Percentiles rank a stretch among this genome's conserved stretches.
These are phyloP conservation scores for Oasisia sp. DNA, from an alignment of 2,888 invertebrate genomes.

Conservation along the genomic window DNA sequence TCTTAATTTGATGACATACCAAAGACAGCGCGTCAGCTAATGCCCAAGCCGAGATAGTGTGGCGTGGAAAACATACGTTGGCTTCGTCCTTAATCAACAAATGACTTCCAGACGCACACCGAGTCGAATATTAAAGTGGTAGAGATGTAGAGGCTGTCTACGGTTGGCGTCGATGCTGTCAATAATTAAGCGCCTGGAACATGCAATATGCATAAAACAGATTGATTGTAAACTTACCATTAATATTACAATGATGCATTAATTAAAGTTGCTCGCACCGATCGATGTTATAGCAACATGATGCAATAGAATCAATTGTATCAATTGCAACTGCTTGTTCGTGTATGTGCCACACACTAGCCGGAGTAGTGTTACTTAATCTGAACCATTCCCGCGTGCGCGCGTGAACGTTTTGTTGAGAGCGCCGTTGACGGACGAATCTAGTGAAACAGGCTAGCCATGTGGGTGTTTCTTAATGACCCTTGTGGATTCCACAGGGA, in stretches of 20 bases:
- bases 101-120: neutral
- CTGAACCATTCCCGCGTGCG: too few species aligned
- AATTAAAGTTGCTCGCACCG: too few species aligned
- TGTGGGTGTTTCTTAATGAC: too few species aligned
- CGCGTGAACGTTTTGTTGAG: too few species aligned
- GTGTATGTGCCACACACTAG: too few species aligned
- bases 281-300: too few species aligned
- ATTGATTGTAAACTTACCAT: neutral
- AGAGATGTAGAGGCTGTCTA: neutral
- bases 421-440: too few species aligned
- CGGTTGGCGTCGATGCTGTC: neutral
- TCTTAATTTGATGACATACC: neutral
- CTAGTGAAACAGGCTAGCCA: too few species aligned
- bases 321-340: too few species aligned
- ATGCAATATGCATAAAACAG: neutral
- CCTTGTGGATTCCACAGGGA: too few species aligned
- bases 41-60: neutral
- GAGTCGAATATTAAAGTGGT: neutral
- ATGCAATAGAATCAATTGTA: too few species aligned
- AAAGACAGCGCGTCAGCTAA: neutral
- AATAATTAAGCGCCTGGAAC: neutral
- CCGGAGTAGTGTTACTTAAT: too few species aligned
- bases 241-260: neutral
- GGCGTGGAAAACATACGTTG: neutral
- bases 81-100: neutral